Evolutionary conservation across 2,888 invertebrate species (phyloP).

Genomic region (Dusona sp.): DNA sequence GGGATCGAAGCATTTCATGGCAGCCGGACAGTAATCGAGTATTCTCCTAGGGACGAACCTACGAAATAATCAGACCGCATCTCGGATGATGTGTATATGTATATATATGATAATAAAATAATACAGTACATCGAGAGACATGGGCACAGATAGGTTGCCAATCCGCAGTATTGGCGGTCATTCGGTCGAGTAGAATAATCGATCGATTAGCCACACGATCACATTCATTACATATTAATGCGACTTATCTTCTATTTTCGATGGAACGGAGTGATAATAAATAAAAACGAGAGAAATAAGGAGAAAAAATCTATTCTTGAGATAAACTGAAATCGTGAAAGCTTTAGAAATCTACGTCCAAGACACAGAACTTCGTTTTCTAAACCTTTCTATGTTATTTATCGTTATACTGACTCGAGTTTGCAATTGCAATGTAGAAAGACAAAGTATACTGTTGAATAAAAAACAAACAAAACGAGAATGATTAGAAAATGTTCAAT

Average conservation of each 20-base stretch:
- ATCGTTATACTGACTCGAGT: conserved; percentile 1
- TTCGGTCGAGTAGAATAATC: conserved; percentile 65
- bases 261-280: background rate
- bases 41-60: conserved; percentile 62
- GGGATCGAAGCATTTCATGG: conserved; percentile 59
- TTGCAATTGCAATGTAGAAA: no score
- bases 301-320: no score
- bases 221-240: background rate
- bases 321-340: no score
- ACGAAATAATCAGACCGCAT: conserved; percentile 66
- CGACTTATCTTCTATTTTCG: background rate
- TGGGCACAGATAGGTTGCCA: conserved; percentile 37
- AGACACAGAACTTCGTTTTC: background rate
- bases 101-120: conserved; percentile 28
- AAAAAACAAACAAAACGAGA: conserved; percentile 8
- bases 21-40: conserved; percentile 59
- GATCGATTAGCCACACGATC: conserved; percentile 61
- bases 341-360: no score
- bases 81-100: conserved; percentile 30
- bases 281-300: no score
- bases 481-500: background rate
- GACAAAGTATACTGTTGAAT: no score
- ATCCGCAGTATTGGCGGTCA: conserved; percentile 59
- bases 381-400: conserved; percentile 20
- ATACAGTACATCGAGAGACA: conserved; percentile 35